Evolutionary conservation across 2,888 invertebrate species (phyloP), one percentile per base, ranked within the genome.

Genomic region (Conops quadrifasciatus): DNA sequence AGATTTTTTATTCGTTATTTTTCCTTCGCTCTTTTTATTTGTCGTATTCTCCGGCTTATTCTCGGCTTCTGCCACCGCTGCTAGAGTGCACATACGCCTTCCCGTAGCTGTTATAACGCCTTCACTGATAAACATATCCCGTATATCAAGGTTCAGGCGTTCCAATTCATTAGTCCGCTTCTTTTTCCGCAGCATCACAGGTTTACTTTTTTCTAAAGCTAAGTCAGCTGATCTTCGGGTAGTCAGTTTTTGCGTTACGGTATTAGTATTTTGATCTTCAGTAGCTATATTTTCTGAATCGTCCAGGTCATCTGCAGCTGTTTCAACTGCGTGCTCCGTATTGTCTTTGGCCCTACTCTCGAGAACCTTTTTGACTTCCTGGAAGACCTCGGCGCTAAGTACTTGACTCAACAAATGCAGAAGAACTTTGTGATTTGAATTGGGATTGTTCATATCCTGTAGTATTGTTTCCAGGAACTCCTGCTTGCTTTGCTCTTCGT

Each of bases 121-220:
- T 64, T 90, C 87, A 64, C 89, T 87, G 60, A 90, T 90, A 74
- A 90, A 89, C 89, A 90, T 91, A 60, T 90, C 89, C 21, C 89
- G 87, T 65, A 91, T 89, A 75, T 91, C 91, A 56, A 89, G 90
- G 75, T 91, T 91, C 0, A 91, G 81, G 77, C 88, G 87, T 73
- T 91, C 91, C 45, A 91, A 77, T 74, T 91, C 90, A 71, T 75
- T 76, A n/a, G 68, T 47, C 4, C 80, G 80, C 16, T 75, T 76
- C 68, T 67, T 73, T 67, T 69, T 71, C 2, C 24, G 24, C 1
- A 28, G 9, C 69, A 56, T 71, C 62, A 0, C 21, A 59, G 26
- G 24, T 16, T 64, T 19, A 2, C 65, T 36, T 36, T 9, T 36
- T 9, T 36, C 67, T 45, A 62, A 19, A 36, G 30, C 49, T 64